Conservation (phyloP, 2,113 vertebrate species). For the Regulus satrapa region DNA sequence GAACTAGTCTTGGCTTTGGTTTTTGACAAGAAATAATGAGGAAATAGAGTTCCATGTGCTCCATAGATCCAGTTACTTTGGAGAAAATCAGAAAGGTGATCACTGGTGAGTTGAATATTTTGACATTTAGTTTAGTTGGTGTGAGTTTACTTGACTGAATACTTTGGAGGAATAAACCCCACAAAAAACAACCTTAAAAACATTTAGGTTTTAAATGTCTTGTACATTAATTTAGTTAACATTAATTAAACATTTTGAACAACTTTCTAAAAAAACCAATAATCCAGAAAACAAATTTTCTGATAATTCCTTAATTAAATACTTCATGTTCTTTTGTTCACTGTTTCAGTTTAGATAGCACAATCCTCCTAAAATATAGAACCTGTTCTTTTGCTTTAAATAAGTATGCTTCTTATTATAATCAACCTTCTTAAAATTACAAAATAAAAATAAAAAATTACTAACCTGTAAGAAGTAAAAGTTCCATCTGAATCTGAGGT, state of each 20-base stretch:
- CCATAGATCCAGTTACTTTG: background rate
- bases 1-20: background rate
- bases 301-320: background rate
- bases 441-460: background rate
- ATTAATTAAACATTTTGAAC: background rate
- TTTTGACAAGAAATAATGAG: background rate
- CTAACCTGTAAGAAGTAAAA: constrained; percentile 79
- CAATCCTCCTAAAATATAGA: background rate
- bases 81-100: background rate
- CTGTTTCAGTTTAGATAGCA: background rate
- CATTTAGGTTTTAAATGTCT: background rate
- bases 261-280: background rate
- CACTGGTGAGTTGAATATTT: background rate
- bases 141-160: background rate
- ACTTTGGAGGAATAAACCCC: accelerated
- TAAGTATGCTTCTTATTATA: background rate
- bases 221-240: no score
- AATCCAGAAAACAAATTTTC: background rate
- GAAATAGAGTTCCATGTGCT: background rate
- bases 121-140: background rate
- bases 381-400: background rate
- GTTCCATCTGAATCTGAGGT: constrained; percentile 71
- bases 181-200: background rate
- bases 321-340: background rate
- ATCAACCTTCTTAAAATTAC: background rate